phyloP scores from a whole-genome alignment of 2,113 vertebrate genomes.

The Oncorhynchus nerka region DNA sequence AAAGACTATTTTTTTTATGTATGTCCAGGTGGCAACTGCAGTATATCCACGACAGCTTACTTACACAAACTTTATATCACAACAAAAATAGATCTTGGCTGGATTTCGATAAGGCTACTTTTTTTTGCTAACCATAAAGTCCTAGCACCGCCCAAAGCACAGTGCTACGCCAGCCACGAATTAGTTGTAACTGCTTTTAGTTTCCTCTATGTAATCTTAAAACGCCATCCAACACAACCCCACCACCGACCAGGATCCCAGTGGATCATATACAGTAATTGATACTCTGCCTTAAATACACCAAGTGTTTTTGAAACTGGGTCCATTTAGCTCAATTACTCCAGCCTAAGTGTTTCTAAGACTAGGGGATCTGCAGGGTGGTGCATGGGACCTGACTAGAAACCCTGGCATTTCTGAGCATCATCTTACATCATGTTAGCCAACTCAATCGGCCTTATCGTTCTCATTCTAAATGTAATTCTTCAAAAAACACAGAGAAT shows the following conservation, averaged over 20 bases:
- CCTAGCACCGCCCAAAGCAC: too few species aligned
- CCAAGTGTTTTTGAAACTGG: slow-evolving; percentile 12
- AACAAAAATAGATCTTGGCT: too few species aligned
- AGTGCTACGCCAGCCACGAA: background rate
- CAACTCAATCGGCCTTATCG: slow-evolving; percentile 51
- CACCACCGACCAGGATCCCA: slow-evolving; percentile 6
- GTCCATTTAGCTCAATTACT: background rate
- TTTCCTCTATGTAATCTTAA: too few species aligned
- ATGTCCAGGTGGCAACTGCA: slow-evolving; percentile 17
- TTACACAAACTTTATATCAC: background rate
- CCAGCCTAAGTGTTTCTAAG: background rate
- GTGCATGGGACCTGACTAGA: background rate
- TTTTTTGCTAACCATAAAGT: too few species aligned
- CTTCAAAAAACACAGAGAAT: slow-evolving; percentile 30
- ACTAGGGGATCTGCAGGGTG: background rate
- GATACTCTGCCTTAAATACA: slow-evolving; percentile 15
- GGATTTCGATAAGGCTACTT: too few species aligned
- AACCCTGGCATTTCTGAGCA: slow-evolving; percentile 14
- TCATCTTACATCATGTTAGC: slow-evolving; percentile 44
- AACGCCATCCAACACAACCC: background rate
- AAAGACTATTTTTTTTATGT: background rate
- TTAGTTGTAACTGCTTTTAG: background rate
- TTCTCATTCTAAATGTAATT: slow-evolving; percentile 46
- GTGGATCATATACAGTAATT: slow-evolving; percentile 10
- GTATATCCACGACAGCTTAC: background rate